Evolutionary conservation across 2,888 invertebrate genomes (phyloP).

Genomic region (Norana najaformis): DNA sequence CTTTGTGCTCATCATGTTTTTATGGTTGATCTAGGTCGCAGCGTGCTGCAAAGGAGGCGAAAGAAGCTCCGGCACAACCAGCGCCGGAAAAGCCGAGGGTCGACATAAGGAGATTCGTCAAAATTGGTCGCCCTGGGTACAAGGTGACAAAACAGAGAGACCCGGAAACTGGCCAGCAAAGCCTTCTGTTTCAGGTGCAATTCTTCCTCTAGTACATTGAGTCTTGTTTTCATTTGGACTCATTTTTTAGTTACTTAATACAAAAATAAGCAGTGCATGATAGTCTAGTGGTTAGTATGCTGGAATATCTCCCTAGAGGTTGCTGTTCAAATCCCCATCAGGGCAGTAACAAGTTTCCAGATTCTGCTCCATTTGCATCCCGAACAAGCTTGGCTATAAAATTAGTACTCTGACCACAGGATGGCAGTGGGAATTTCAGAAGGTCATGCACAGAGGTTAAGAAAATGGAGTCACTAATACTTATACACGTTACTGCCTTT

Average conservation of each 20-base stretch:
- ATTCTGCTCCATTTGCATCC: too few species aligned
- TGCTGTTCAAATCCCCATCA: not conserved
- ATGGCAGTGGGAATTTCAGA: too few species aligned
- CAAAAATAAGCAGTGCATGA: not conserved
- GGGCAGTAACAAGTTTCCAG: not conserved
- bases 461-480: not conserved
- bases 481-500: not conserved
- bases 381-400: not conserved
- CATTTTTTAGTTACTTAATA: not conserved
- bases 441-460: not conserved
- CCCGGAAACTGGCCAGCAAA: conserved; percentile 91
- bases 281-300: not conserved
- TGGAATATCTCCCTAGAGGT: not conserved
- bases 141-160: conserved; percentile 97
- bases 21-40: conserved; percentile 70
- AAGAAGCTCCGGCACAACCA: conserved; percentile 90
- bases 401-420: not conserved
- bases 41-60: conserved; percentile 96
- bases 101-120: conserved; percentile 97
- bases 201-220: not conserved
- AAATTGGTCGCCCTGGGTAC: conserved; percentile 98
- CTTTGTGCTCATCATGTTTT: not conserved
- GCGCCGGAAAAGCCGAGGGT: conserved; percentile 94
- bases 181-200: conserved; percentile 84
- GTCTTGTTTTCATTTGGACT: not conserved